These are phyloP conservation scores for Actinemys pallida DNA, from an alignment of 2,113 vertebrate genomes.

Conservation along the genomic window DNA sequence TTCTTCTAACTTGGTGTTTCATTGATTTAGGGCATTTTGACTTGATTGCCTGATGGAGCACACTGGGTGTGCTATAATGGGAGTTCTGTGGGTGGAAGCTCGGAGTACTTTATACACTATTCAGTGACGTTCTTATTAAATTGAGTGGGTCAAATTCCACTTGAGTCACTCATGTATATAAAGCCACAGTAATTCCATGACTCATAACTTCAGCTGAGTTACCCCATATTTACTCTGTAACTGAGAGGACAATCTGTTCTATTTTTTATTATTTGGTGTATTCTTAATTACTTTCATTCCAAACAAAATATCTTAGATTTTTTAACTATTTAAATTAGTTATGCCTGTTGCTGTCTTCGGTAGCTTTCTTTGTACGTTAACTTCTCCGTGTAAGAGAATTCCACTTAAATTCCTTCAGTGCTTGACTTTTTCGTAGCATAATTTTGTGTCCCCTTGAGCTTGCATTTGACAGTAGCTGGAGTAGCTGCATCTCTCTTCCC, in stretches of 20 bases:
- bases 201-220: background rate
- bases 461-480: conserved; percentile 19
- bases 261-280: background rate
- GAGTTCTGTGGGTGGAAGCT: background rate
- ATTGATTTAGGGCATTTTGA: conserved; percentile 24
- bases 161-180: background rate
- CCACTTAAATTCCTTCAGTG: background rate
- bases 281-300: background rate
- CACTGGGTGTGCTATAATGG: background rate
- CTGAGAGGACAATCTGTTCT: background rate
- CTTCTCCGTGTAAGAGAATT: background rate
- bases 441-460: conserved; percentile 18
- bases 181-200: background rate
- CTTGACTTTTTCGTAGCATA: background rate
- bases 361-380: background rate
- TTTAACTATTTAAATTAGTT: background rate
- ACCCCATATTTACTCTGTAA: background rate
- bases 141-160: background rate
- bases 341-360: background rate
- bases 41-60: conserved; percentile 11
- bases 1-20: conserved; percentile 18
- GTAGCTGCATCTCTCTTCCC: background rate
- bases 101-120: background rate
- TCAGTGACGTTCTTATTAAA: background rate
- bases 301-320: background rate